Conservation (phyloP, 2,797 vertebrate species). For the Cygnus olor region DNA sequence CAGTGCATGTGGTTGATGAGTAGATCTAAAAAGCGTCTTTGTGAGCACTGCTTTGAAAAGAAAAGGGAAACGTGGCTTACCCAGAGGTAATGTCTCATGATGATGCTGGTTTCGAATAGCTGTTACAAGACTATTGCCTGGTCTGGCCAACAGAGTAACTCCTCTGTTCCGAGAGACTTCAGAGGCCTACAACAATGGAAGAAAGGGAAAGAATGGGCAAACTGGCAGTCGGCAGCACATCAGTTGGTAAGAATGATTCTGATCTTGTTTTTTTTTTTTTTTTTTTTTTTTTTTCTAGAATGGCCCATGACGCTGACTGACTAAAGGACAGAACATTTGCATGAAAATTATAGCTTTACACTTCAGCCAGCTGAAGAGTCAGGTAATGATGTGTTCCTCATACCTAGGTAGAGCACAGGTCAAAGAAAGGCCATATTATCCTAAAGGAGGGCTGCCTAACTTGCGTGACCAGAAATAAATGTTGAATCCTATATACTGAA, state of each 20-base stretch:
- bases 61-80: slow-evolving; percentile 59
- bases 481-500: background rate
- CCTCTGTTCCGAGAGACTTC: slow-evolving; percentile 95
- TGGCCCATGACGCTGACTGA: background rate
- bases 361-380: background rate
- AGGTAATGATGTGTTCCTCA: background rate
- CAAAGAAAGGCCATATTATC: background rate
- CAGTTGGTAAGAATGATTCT: background rate
- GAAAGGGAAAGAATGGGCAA: background rate
- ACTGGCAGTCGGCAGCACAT: background rate
- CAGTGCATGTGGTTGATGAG: background rate
- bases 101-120: slow-evolving; percentile 91
- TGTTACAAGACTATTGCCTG: slow-evolving; percentile 90
- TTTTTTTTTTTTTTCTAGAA: background rate
- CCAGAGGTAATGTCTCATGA: slow-evolving; percentile 84
- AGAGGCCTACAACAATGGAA: slow-evolving; percentile 84
- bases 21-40: background rate
- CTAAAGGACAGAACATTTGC: background rate
- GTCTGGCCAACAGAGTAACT: slow-evolving; percentile 86
- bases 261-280: background rate
- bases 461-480: background rate
- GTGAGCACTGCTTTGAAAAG: background rate
- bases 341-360: background rate
- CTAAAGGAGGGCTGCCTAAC: background rate
- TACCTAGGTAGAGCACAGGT: background rate